These are phyloP conservation scores for Druceiella hillmani DNA, from an alignment of 2,888 invertebrate species.

Conservation along the genomic window DNA sequence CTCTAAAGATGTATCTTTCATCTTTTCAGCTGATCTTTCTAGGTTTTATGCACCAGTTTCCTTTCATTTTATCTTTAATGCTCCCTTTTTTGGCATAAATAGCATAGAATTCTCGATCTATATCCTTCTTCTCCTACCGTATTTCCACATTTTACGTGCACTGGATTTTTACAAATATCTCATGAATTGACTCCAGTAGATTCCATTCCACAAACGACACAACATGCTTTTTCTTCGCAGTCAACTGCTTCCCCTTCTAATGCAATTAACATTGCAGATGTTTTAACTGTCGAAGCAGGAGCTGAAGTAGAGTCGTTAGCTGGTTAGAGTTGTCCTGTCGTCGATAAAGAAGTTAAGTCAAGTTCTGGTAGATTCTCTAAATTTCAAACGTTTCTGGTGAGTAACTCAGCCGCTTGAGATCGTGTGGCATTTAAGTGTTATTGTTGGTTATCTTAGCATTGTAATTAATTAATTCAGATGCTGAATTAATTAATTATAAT, in stretches of 20 bases:
- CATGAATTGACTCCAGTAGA: constrained; percentile 18
- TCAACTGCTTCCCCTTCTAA: neutral
- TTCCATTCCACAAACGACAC: constrained; percentile 17
- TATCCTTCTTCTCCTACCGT: constrained; percentile 10
- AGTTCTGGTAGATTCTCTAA: too few species aligned
- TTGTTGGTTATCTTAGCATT: too few species aligned
- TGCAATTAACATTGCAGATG: neutral
- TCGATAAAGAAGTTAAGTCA: too few species aligned
- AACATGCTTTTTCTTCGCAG: constrained; percentile 5
- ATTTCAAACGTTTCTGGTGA: too few species aligned
- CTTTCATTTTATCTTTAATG: neutral
- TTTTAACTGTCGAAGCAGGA: neutral
- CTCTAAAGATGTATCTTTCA: neutral
- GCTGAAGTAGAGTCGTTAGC: too few species aligned
- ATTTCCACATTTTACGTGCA: constrained; percentile 18
- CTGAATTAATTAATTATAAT: too few species aligned
- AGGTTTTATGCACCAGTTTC: neutral
- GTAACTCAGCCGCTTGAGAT: too few species aligned
- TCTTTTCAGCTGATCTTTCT: neutral
- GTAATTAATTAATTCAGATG: too few species aligned
- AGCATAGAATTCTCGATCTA: neutral
- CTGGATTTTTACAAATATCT: constrained; percentile 16
- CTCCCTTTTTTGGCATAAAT: neutral
- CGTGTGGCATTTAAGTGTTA: too few species aligned
- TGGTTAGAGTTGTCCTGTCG: too few species aligned